phyloP scores from a whole-genome alignment of 2,888 invertebrate species.

The Euproctis similis region DNA sequence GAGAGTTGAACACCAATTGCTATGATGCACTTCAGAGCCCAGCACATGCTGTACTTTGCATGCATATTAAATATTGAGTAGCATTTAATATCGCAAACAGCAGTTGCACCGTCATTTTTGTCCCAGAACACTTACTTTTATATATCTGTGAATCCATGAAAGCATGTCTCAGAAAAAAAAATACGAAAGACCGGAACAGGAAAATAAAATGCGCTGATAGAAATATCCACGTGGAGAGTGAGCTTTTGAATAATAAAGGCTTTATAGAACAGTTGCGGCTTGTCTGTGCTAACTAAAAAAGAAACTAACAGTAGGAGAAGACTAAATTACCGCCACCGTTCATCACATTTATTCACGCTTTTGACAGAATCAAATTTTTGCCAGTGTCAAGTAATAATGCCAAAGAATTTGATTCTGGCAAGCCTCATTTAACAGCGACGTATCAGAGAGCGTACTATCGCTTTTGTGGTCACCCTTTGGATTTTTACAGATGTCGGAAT shows the following conservation, averaged over 20 bases:
- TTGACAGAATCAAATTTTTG: constrained; percentile 47
- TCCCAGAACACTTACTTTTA: constrained; percentile 58
- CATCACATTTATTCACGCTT: constrained; percentile 52
- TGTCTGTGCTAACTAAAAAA: constrained; percentile 67
- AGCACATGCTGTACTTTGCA: constrained; percentile 65
- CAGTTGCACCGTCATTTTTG: constrained; percentile 66
- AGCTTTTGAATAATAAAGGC: constrained; percentile 63
- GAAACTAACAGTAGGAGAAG: constrained; percentile 57
- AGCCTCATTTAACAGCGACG: constrained; percentile 31
- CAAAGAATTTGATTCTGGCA: constrained; percentile 40
- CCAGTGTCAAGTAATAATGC: constrained; percentile 18
- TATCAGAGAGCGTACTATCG: constrained; percentile 51
- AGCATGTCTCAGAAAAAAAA: constrained; percentile 73
- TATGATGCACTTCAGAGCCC: constrained; percentile 71
- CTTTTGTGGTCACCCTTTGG: constrained; percentile 76
- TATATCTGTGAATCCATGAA: constrained; percentile 57
- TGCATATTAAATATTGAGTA: constrained; percentile 55
- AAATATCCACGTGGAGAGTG: constrained; percentile 48
- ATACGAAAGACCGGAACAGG: too few species aligned
- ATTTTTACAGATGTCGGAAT: constrained; percentile 96
- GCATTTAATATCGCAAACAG: constrained; percentile 64
- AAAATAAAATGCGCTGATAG: constrained; percentile 50
- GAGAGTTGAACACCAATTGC: constrained; percentile 45
- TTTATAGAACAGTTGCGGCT: constrained; percentile 66
- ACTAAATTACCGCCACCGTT: constrained; percentile 50